A percentile compares a stretch with the other conserved stretches of the same genome.
phyloP scores from a whole-genome alignment of 2,888 invertebrate species.

The Seira ritae region DNA sequence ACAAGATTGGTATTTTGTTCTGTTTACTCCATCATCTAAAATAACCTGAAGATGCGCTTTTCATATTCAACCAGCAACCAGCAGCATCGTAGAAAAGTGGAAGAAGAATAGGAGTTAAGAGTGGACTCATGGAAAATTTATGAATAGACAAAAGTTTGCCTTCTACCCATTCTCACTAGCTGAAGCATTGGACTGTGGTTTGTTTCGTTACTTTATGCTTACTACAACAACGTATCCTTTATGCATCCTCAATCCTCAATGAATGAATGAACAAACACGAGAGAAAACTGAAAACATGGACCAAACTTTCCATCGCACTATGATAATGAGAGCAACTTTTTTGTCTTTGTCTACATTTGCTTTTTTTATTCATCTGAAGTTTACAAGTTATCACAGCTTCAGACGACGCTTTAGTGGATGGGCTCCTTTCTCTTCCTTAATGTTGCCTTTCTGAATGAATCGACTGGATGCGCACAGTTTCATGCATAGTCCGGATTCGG shows the following conservation, averaged over 20 bases:
- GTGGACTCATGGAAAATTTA: slow-evolving; percentile 57
- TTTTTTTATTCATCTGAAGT: slow-evolving; percentile 31
- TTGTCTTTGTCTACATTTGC: slow-evolving; percentile 7
- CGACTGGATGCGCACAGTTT: neutral
- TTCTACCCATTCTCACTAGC: slow-evolving; percentile 12
- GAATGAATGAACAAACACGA: neutral
- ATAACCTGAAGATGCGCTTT: neutral
- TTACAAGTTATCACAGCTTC: neutral
- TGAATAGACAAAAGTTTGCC: slow-evolving; percentile 59
- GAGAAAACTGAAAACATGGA: neutral
- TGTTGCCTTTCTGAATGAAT: too few relatives aligned
- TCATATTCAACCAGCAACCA: too few relatives aligned
- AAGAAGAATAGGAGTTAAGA: slow-evolving; percentile 25
- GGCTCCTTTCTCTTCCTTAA: neutral
- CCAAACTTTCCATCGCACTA: neutral
- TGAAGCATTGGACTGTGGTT: slow-evolving; percentile 18
- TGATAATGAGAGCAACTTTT: neutral
- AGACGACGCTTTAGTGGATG: neutral
- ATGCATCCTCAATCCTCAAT: neutral
- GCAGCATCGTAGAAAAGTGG: neutral
- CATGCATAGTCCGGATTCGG: neutral
- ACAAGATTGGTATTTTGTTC: neutral
- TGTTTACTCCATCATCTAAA: slow-evolving; percentile 5
- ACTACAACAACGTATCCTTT: neutral
- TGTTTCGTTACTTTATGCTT: neutral